Evolutionary conservation across 2,113 vertebrate species (phyloP), one percentile per base, ranked within the genome.

Genomic region (Neolamprologus cancellatus): DNA sequence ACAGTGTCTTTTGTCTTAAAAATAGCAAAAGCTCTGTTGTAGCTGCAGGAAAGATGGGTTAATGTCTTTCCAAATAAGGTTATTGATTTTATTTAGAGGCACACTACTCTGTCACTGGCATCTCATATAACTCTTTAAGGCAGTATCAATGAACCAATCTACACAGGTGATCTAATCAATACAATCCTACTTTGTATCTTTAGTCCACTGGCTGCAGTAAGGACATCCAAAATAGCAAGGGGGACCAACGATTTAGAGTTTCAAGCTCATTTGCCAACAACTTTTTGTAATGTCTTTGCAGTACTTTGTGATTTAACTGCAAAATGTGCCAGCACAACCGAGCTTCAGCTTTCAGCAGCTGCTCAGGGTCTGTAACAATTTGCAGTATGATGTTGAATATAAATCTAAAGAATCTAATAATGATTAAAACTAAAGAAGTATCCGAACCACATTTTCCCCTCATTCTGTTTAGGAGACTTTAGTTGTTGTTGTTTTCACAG

Each of bases 51-150:
- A 44, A 17, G 13, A 34, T 17, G 23, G 20, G 9, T 66, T 39
- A 28, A 0, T 0, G 76, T 86, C 87, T 82, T 71, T 44, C 87
- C 59, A 86, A 81, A 89, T 79, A 90, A 83, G 82, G 84, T 8
- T 39, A 61, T 53, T 36, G 20, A 76, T 83, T 13, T 76, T 78
- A 17, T 46, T 71, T 41, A 23, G 34, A 8, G n/a, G n/a, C n/a
- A 39, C 30, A 5, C 18, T 64, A 36, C 17, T 64, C 32, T 39
- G 4, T n/a, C n/a, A n/a, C n/a, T n/a, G n/a, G n/a, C n/a, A n/a
- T n/a, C n/a, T n/a, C n/a, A n/a, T n/a, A n/a, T n/a, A n/a, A n/a
- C n/a, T n/a, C n/a, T n/a, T n/a, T n/a, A n/a, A n/a, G n/a, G n/a
- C n/a, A n/a, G n/a, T n/a, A n/a, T n/a, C 59, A 34, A 12, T 34